Evolutionary conservation across 1,140 invertebrate species (phyloP), one percentile per base, ranked within the genome.

Genomic region (Penaeus japonicus): DNA sequence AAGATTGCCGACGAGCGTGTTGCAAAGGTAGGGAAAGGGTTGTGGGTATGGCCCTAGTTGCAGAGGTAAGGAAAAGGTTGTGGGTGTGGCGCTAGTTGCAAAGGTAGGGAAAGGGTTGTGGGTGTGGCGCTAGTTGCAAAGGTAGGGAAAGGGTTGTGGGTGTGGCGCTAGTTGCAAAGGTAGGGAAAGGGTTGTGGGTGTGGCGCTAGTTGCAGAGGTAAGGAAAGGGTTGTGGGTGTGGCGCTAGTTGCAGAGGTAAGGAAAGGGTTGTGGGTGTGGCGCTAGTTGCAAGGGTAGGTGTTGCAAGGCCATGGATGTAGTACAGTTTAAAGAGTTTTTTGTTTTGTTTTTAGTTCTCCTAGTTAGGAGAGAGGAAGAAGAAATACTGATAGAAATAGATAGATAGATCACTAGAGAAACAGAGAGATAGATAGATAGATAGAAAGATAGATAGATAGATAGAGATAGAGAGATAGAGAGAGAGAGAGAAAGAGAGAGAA

Each of bases 1-100:
- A 90, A 90, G 70, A 80, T 70, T 2, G 86, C 90, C 10, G 80
- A 80, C 47, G 90, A 90, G 0, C 78, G 90, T 4, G 90, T 90
- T 24, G 70, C 65, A 4, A 90, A 90, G 90, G 90, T 90, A 30
- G 55, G 18, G 10, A 47, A 7, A n/a, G 7, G 39, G 39, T 55
- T 22, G 53, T 24, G 70, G 32, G 17, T 24, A 7, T 62, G 1
- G 77, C 27, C 39, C 18, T 2, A 39, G 84, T 0, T 20, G 59
- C 7, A 22, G n/a, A 5, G 39, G 62, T 47, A 30, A 27, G 24
- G 24, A 22, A 54, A 22, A 80, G 20, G 47, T 47, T 79, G 35
- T 22, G 12, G 77, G 10, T 79, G 17, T 18, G 17, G 32, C 18
- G 78, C 20, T 54, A 27, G 55, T 82, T 27, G 53, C 27, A 47